Percentiles rank a stretch among this genome's conserved stretches.
These are phyloP conservation scores for Nymphicus hollandicus DNA, from an alignment of 2,113 vertebrate species.

Conservation along the genomic window DNA sequence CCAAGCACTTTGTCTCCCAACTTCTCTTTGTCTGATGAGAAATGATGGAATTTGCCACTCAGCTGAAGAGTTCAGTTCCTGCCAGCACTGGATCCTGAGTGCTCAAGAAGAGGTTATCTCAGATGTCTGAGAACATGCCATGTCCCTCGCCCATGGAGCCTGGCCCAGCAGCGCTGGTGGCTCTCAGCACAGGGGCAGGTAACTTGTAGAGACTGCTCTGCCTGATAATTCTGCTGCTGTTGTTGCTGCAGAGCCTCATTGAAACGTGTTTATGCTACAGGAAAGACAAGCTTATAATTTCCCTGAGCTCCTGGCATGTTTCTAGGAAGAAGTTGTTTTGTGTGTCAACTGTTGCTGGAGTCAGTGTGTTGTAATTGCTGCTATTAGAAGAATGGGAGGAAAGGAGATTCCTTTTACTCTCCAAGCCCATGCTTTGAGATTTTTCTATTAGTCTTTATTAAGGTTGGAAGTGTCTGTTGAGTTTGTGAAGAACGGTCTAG, in stretches of 20 bases:
- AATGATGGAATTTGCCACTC: not conserved
- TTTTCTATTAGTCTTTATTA: not conserved
- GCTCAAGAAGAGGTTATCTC: not conserved
- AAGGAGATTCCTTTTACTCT: not conserved
- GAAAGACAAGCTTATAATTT: not conserved
- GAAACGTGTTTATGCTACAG: conserved; percentile 18
- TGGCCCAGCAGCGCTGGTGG: not conserved
- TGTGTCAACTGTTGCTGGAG: not conserved
- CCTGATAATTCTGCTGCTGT: not conserved
- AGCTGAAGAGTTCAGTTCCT: not conserved
- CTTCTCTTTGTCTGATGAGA: not conserved
- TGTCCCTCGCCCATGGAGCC: not conserved
- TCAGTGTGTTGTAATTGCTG: not conserved
- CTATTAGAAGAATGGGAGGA: not conserved
- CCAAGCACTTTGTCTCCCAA: not conserved
- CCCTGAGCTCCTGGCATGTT: not conserved
- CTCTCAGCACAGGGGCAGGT: not conserved
- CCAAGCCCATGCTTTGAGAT: not conserved
- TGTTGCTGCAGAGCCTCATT: not conserved
- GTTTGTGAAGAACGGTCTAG: not conserved
- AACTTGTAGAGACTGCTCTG: not conserved
- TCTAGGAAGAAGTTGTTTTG: not conserved
- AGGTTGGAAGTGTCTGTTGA: not conserved
- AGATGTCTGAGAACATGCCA: not conserved
- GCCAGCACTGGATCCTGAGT: not conserved